A percentile compares a stretch with the other conserved stretches of the same genome.
Conservation (phyloP, 2,888 invertebrate genomes). For the Plemyria rubiginata region DNA sequence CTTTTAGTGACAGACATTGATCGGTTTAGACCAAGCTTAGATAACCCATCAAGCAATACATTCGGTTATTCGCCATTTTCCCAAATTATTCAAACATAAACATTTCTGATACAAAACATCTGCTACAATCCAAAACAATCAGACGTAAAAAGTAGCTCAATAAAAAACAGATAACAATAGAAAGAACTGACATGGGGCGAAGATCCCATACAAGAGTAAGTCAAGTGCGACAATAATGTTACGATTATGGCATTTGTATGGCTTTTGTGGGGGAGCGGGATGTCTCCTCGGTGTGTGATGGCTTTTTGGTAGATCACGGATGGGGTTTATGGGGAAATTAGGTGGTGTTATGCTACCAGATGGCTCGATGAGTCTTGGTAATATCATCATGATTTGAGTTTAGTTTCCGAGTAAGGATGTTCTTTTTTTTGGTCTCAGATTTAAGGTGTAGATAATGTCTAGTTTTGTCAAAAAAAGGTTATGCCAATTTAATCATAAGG, state of each 20-base stretch:
- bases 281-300: constrained; percentile 15
- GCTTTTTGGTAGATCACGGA: constrained; percentile 11
- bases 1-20: too few species aligned
- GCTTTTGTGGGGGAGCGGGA: constrained; percentile 3
- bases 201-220: constrained; percentile 42
- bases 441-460: too few species aligned
- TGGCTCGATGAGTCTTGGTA: constrained; percentile 3
- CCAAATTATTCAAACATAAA: not conserved
- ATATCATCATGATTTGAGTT: not conserved
- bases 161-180: constrained; percentile 30
- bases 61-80: too few species aligned
- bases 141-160: constrained; percentile 17
- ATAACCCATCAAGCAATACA: too few species aligned
- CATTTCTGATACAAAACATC: constrained; percentile 18
- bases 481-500: too few species aligned
- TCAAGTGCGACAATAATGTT: constrained; percentile 44
- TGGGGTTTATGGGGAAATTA: constrained; percentile 25
- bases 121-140: constrained; percentile 28
- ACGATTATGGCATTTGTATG: constrained; percentile 32
- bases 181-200: constrained; percentile 42
- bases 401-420: not conserved
- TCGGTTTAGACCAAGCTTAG: too few species aligned
- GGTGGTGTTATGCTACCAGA: constrained; percentile 20
- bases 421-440: too few species aligned
- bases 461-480: too few species aligned